Evolutionary conservation across 2,888 invertebrate species (phyloP).

Genomic region (Conops quadrifasciatus): DNA sequence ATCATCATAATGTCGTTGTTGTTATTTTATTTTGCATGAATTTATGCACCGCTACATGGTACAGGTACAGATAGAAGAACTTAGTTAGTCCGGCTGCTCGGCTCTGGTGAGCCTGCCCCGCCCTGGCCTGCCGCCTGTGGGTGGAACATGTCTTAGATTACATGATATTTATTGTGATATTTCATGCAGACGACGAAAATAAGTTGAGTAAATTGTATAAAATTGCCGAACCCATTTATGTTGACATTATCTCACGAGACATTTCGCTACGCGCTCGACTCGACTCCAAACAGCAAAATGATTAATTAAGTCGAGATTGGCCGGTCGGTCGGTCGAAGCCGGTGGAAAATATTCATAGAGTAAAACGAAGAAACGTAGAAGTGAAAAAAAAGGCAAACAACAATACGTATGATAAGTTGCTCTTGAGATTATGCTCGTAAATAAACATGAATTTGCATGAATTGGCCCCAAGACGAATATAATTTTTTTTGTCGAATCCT

Average conservation of each 20-base stretch:
- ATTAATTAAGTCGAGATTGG: constrained; percentile 47
- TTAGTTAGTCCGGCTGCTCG: constrained; percentile 32
- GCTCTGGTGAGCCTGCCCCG: constrained; percentile 40
- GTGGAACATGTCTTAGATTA: constrained; percentile 47
- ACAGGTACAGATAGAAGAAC: constrained; percentile 40
- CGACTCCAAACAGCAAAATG: constrained; percentile 37
- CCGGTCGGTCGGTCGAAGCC: too few species aligned
- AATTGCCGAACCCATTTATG: constrained; percentile 65
- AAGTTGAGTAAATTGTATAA: constrained; percentile 60
- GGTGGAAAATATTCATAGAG: neutral
- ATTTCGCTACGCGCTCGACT: constrained; percentile 44
- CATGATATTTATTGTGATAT: constrained; percentile 43
- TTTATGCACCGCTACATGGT: constrained; percentile 39
- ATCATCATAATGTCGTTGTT: constrained; percentile 1
- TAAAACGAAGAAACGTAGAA: too few species aligned
- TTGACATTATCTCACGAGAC: constrained; percentile 65
- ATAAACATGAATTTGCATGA: constrained; percentile 43
- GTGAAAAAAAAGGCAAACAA: too few species aligned
- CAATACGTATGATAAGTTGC: constrained; percentile 38
- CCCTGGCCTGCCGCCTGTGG: too few species aligned
- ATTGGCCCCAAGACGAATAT: constrained; percentile 49
- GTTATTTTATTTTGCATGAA: constrained; percentile 17
- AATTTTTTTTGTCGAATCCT: constrained; percentile 39
- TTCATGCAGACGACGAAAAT: constrained; percentile 51
- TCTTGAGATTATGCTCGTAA: constrained; percentile 41